Evolutionary conservation across 2,888 invertebrate species (phyloP).

Genomic region (Flexamia atlantica): DNA sequence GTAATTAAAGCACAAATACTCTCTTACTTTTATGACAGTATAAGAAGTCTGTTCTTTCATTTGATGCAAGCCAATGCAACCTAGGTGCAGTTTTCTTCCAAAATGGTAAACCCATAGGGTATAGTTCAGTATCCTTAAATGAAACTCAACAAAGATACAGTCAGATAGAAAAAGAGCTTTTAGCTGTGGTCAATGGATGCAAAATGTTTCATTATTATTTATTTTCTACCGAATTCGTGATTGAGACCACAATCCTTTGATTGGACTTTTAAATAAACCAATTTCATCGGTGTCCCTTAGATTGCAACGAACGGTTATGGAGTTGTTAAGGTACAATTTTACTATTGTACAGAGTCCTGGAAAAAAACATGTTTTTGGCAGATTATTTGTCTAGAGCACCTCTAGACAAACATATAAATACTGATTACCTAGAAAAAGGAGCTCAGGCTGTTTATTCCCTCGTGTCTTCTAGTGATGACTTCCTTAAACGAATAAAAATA

Average conservation of each 20-base stretch:
- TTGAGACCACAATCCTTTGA: conserved; percentile 67
- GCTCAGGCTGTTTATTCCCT: conserved; percentile 3
- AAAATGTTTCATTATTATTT: conserved; percentile 68
- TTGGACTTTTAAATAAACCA: conserved; percentile 63
- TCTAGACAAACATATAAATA: not conserved
- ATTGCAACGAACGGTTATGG: conserved; percentile 20
- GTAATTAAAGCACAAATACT: not conserved
- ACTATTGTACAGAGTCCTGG: conserved; percentile 8
- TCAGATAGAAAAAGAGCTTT: conserved; percentile 71
- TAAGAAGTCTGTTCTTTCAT: conserved; percentile 17
- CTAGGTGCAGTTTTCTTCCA: not conserved
- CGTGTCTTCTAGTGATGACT: not conserved
- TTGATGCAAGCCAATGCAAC: conserved; percentile 1
- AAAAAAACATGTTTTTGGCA: conserved; percentile 17
- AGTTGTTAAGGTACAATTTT: not conserved
- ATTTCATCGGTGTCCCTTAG: conserved; percentile 42
- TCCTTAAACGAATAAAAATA: not conserved
- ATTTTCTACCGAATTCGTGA: conserved; percentile 56
- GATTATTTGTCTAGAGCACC: not conserved
- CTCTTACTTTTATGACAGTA: not conserved
- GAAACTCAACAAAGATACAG: conserved; percentile 66
- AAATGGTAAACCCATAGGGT: not conserved
- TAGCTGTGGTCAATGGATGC: conserved; percentile 70
- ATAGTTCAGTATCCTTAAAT: not conserved
- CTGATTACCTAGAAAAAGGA: not conserved